Percentiles rank a stretch among this genome's conserved stretches.
Evolutionary conservation across 2,888 invertebrate species (phyloP).

Genomic region (Glyphotaelius pellucidus): DNA sequence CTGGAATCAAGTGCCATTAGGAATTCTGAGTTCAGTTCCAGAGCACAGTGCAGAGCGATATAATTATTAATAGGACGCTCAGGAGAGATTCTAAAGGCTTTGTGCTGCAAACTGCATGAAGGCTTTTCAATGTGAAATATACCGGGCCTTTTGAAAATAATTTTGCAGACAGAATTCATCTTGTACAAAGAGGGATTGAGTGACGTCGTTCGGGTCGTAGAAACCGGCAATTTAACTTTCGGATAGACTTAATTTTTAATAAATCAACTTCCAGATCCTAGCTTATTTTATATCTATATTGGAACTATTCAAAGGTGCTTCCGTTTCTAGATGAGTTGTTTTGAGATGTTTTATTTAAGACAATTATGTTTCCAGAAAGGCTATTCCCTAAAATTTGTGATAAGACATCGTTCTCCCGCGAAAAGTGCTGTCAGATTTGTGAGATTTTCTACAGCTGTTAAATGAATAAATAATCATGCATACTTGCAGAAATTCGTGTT

Average conservation of each 20-base stretch:
- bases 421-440: too few species aligned
- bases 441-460: too few species aligned
- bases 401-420: too few species aligned
- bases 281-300: too few species aligned
- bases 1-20: not conserved
- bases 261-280: not conserved
- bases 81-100: not conserved
- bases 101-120: not conserved
- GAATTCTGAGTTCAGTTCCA: not conserved
- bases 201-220: not conserved
- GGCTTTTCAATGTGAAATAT: not conserved
- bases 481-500: too few species aligned
- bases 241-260: not conserved
- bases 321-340: too few species aligned
- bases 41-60: not conserved
- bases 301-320: not conserved
- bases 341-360: too few species aligned
- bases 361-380: too few species aligned
- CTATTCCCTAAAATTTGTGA: too few species aligned
- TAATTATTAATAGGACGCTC: not conserved
- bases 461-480: too few species aligned
- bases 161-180: not conserved
- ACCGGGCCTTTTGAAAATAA: not conserved
- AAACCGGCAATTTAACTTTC: not conserved
- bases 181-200: not conserved